A percentile compares a stretch with the other conserved stretches of the same genome.
These are phyloP conservation scores for Hirtodrosophila histrioides DNA, from an alignment of 2,888 invertebrate genomes.

Conservation along the genomic window DNA sequence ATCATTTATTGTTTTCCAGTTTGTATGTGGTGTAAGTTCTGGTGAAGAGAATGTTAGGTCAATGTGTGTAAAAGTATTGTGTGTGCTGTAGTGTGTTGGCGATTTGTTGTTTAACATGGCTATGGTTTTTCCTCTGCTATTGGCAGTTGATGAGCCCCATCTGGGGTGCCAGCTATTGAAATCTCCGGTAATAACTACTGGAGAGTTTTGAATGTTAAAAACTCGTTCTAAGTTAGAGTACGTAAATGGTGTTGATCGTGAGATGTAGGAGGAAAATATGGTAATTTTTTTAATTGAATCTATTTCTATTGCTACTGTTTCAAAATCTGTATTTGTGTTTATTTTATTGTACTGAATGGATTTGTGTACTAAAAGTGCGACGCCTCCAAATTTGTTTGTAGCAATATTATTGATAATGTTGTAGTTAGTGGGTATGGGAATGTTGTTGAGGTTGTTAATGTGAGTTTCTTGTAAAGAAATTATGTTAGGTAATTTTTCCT, in stretches of 20 bases:
- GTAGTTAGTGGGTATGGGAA: constrained; percentile 5
- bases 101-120: constrained; percentile 3
- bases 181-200: not conserved
- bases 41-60: not conserved
- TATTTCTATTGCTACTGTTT: constrained; percentile 1
- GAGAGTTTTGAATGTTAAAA: not conserved
- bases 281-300: constrained; percentile 2
- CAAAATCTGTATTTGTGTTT: not conserved
- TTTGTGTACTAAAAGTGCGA: constrained; percentile 3
- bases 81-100: constrained; percentile 5
- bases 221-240: not conserved
- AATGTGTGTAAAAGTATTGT: not conserved
- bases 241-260: not conserved
- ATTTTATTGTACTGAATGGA: constrained; percentile 1
- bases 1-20: too few relatives aligned
- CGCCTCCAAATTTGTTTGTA: constrained; percentile 12
- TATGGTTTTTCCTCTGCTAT: constrained; percentile 1
- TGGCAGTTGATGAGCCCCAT: constrained; percentile 4
- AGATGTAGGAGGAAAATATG: constrained; percentile 3
- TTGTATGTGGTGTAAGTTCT: not conserved
- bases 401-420: not conserved
- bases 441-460: not conserved
- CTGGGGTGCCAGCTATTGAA: constrained; percentile 7
- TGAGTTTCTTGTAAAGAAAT: constrained; percentile 7
- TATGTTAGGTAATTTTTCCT: not conserved